Conservation (phyloP, 2,888 invertebrate genomes). For the Anarsia innoxiella region DNA sequence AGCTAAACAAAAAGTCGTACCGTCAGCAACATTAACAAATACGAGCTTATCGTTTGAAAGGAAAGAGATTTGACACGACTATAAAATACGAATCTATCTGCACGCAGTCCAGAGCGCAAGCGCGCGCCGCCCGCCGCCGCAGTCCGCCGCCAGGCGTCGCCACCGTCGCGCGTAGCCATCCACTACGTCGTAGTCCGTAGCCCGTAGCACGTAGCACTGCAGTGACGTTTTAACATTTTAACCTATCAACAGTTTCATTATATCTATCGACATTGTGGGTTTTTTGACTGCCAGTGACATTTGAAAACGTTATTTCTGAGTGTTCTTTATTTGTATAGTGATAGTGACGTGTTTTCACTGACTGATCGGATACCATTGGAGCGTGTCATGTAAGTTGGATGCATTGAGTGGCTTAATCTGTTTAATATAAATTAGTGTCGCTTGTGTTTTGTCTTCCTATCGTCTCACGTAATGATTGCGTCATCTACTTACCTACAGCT, state of each 20-base stretch:
- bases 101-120: conserved; percentile 41
- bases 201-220: conserved; percentile 37
- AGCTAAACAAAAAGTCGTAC: no score
- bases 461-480: conserved; percentile 3
- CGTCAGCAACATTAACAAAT: no score
- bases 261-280: no score
- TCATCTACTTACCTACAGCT: no score
- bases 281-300: no score
- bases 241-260: no score
- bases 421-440: neutral
- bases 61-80: conserved; percentile 38
- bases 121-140: conserved; percentile 45
- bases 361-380: conserved; percentile 4
- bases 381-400: conserved; percentile 8
- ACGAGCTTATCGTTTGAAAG: no score
- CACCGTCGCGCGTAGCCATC: conserved; percentile 32
- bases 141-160: conserved; percentile 42
- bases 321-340: neutral
- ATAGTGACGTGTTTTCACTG: conserved; percentile 2
- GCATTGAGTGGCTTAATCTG: conserved; percentile 6
- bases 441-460: neutral
- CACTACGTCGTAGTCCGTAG: conserved; percentile 32
- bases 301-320: neutral
- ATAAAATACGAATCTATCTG: conserved; percentile 43
- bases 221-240: conserved; percentile 48